These are phyloP conservation scores for Venustaconcha ellipsiformis DNA, from an alignment of 1,140 invertebrate genomes.

Conservation along the genomic window DNA sequence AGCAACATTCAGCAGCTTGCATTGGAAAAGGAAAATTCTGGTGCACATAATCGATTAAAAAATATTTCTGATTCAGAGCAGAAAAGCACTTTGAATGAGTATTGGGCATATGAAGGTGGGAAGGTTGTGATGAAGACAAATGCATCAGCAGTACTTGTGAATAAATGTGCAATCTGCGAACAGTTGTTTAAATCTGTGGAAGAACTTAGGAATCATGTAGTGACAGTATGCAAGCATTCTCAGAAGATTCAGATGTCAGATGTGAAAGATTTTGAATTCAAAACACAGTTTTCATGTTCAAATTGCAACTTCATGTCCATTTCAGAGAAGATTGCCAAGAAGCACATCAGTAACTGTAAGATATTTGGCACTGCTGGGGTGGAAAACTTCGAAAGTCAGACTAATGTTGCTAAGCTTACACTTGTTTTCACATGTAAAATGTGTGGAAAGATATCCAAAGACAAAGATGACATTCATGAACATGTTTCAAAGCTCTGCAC, in stretches of 20 bases:
- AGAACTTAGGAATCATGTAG: slow-evolving; percentile 23
- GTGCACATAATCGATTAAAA: no score
- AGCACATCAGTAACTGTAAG: slow-evolving; percentile 18
- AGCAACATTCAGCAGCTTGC: no score
- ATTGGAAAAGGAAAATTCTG: no score
- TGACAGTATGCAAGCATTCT: slow-evolving; percentile 4
- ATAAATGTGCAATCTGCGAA: slow-evolving; percentile 21
- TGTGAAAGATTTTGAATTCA: slow-evolving; percentile 13
- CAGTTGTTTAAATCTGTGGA: slow-evolving; percentile 7
- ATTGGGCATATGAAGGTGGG: no score
- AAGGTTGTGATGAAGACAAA: no score
- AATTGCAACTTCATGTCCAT: slow-evolving; percentile 11
- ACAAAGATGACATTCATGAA: slow-evolving; percentile 8
- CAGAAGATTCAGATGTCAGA: background rate
- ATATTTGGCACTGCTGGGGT: no score
- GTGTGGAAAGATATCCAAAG: slow-evolving; percentile 15
- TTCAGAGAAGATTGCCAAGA: slow-evolving; percentile 8
- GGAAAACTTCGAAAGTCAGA: background rate
- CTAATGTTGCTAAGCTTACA: slow-evolving; percentile 3
- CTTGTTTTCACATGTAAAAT: slow-evolving; percentile 15
- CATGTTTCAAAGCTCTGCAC: slow-evolving; percentile 26
- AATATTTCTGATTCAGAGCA: no score
- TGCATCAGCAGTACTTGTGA: no score
- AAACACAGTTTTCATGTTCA: slow-evolving; percentile 11
- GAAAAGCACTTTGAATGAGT: no score